A percentile compares a stretch with the other conserved stretches of the same genome.
These are phyloP conservation scores for Chrysina gloriosa DNA, from an alignment of 2,888 invertebrate species.

Conservation along the genomic window DNA sequence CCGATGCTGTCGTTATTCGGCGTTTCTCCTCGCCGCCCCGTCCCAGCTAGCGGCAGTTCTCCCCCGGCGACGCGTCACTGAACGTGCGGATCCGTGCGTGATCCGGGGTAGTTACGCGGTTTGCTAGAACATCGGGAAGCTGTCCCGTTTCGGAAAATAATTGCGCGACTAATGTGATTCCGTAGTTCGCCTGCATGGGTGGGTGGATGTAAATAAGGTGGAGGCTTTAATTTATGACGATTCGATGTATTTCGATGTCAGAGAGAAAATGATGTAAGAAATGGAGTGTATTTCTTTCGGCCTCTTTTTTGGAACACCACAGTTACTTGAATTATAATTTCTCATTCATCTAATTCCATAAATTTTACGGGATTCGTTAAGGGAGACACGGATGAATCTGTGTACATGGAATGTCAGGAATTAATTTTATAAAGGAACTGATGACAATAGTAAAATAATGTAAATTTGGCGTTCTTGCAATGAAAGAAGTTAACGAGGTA, in stretches of 20 bases:
- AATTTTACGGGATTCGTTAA: too few relatives aligned
- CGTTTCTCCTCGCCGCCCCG: not conserved
- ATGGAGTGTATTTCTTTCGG: too few relatives aligned
- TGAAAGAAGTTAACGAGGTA: too few relatives aligned
- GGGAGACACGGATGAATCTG: too few relatives aligned
- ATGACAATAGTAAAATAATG: too few relatives aligned
- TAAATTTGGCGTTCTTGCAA: too few relatives aligned
- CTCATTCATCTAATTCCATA: too few relatives aligned
- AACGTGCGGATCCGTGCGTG: not conserved
- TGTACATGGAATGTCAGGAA: too few relatives aligned
- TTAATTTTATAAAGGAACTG: too few relatives aligned
- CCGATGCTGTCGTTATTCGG: not conserved
- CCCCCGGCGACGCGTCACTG: not conserved
- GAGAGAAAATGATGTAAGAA: too few relatives aligned
- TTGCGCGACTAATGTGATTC: conserved; percentile 12
- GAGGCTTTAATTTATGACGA: not conserved
- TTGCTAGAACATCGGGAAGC: not conserved
- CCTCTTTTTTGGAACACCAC: too few relatives aligned
- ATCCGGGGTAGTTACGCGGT: not conserved
- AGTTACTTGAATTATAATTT: too few relatives aligned
- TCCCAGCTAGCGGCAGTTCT: not conserved
- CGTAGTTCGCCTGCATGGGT: not conserved
- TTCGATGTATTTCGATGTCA: not conserved
- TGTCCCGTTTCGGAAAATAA: conserved; percentile 8
- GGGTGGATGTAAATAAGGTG: not conserved